Percentiles rank a stretch among this genome's conserved stretches.
phyloP scores from a whole-genome alignment of 1,140 invertebrate species.

The Pinna nobilis region DNA sequence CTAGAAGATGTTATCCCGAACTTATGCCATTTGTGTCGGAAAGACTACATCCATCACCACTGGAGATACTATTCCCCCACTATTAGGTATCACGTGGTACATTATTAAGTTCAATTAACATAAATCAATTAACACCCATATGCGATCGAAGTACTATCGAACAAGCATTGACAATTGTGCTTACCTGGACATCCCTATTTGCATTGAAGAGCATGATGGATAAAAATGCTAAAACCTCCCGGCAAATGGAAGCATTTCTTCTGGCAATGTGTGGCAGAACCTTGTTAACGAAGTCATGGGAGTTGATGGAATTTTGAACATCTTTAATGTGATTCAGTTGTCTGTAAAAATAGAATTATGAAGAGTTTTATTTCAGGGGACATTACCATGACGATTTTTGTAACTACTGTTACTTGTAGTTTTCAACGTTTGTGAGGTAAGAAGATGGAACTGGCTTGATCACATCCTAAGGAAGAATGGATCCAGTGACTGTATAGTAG shows the following conservation, averaged over 20 bases:
- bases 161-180: not conserved
- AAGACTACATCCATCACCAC: no score
- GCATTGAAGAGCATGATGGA: slow-evolving; percentile 74
- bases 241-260: slow-evolving; percentile 68
- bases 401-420: not conserved
- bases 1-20: no score
- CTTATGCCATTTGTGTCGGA: no score
- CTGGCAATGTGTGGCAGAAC: slow-evolving; percentile 71
- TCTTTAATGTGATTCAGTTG: slow-evolving; percentile 67
- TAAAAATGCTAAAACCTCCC: slow-evolving; percentile 72
- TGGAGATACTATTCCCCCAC: no score
- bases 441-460: no score
- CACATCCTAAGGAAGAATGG: no score
- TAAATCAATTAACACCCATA: not conserved
- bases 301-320: slow-evolving; percentile 69
- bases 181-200: slow-evolving; percentile 73
- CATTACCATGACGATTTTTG: not conserved
- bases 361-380: not conserved
- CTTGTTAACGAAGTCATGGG: slow-evolving; percentile 66
- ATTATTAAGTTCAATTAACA: no score
- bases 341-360: slow-evolving; percentile 46
- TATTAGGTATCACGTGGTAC: no score
- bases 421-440: not conserved
- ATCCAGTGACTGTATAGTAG: no score
- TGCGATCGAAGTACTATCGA: not conserved